phyloP scores from a whole-genome alignment of 2,888 invertebrate genomes.

The Drosophila infuscata region DNA sequence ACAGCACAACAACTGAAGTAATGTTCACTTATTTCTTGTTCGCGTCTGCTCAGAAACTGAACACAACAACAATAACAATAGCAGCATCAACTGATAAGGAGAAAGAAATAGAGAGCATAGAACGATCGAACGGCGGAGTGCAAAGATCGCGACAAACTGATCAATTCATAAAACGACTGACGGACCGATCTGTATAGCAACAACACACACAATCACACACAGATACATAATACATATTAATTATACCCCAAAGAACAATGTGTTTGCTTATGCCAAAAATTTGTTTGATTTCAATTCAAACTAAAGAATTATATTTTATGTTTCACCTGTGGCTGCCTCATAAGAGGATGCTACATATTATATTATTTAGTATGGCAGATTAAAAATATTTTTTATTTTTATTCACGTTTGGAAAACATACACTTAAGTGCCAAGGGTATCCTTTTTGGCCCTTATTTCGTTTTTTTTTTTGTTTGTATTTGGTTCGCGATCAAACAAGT shows the following conservation, averaged over 20 bases:
- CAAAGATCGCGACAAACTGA: slow-evolving; percentile 62
- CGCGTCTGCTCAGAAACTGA: slow-evolving; percentile 42
- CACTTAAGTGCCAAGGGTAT: slow-evolving; percentile 30
- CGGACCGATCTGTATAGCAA: slow-evolving; percentile 14
- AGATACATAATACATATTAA: neutral
- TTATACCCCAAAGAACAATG: neutral
- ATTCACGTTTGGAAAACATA: slow-evolving; percentile 16
- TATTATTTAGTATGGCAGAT: neutral
- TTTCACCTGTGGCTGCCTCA: slow-evolving; percentile 48
- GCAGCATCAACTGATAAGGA: slow-evolving; percentile 49
- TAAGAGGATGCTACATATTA: neutral
- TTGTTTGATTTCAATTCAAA: neutral
- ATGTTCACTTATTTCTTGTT: slow-evolving; percentile 32
- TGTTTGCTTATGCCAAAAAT: slow-evolving; percentile 1
- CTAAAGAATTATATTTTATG: neutral
- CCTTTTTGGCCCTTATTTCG: slow-evolving; percentile 15
- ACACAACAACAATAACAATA: slow-evolving; percentile 36
- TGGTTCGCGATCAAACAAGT: slow-evolving; percentile 47
- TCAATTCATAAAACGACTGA: slow-evolving; percentile 22
- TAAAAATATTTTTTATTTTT: slow-evolving; percentile 1
- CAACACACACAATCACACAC: neutral
- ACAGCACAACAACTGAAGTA: slow-evolving; percentile 21
- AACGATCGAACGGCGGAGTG: slow-evolving; percentile 41
- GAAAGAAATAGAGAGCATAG: slow-evolving; percentile 32
- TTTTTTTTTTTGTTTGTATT: slow-evolving; percentile 8